These are phyloP conservation scores for Ctenopoma kingsleyae DNA, from an alignment of 2,797 vertebrate species.

Conservation along the genomic window DNA sequence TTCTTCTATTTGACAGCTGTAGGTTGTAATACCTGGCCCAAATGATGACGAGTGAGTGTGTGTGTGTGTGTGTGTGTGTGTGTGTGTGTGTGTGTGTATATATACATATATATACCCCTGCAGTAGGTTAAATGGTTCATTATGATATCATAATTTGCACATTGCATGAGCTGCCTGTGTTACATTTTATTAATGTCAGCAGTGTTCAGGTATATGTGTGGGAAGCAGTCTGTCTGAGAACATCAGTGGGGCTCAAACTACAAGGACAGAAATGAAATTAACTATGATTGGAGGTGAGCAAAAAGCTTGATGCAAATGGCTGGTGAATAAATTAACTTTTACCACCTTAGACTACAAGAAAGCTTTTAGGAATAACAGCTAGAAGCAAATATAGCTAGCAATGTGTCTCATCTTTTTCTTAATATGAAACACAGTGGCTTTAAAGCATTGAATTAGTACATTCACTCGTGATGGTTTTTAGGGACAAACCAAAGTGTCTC, in stretches of 20 bases:
- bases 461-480: not conserved
- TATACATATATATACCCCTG: too few species aligned
- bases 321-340: slow-evolving; percentile 32
- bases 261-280: slow-evolving; percentile 22
- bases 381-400: slow-evolving; percentile 6
- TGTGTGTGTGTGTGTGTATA: too few species aligned
- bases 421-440: not conserved
- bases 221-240: slow-evolving; percentile 12
- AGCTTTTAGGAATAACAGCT: slow-evolving; percentile 30
- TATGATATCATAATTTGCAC: not conserved
- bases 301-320: slow-evolving; percentile 18
- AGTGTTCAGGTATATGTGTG: slow-evolving; percentile 9
- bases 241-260: slow-evolving; percentile 13
- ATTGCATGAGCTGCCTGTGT: not conserved
- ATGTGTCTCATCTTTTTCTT: slow-evolving; percentile 4
- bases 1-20: slow-evolving; percentile 13
- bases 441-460: not conserved
- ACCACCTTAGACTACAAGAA: slow-evolving; percentile 27
- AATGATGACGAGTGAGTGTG: too few species aligned
- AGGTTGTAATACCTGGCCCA: not conserved
- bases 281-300: slow-evolving; percentile 7
- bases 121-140: not conserved
- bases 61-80: too few species aligned
- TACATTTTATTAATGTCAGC: slow-evolving; percentile 3
- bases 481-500: slow-evolving; percentile 2